These are phyloP conservation scores for Macquaria ambigua DNA, from an alignment of 2,113 vertebrate species.

Conservation along the genomic window DNA sequence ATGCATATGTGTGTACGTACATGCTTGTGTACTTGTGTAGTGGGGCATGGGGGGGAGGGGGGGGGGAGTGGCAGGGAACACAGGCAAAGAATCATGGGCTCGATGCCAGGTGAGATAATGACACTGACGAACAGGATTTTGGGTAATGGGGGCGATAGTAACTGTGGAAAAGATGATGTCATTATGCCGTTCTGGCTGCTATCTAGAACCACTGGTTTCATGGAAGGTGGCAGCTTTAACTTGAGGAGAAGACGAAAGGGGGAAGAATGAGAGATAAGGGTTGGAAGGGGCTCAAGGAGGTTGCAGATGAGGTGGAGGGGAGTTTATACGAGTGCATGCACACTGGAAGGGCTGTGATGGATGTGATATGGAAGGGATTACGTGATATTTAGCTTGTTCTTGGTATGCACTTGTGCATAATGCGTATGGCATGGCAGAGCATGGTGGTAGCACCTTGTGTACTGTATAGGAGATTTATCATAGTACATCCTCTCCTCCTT, in stretches of 20 bases:
- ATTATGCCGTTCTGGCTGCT: conserved; percentile 49
- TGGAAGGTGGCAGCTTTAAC: conserved; percentile 43
- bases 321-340: conserved; percentile 48
- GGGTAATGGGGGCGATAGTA: conserved; percentile 75
- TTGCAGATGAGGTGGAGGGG: conserved; percentile 36
- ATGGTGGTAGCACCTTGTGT: conserved; percentile 32
- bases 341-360: conserved; percentile 34
- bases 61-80: conserved; percentile 34
- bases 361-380: conserved; percentile 46
- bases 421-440: conserved; percentile 42
- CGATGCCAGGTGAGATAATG: conserved; percentile 79
- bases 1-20: not conserved
- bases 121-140: conserved; percentile 62
- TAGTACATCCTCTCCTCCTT: conserved; percentile 13
- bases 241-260: conserved; percentile 31
- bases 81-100: conserved; percentile 62
- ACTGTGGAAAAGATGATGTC: conserved; percentile 80
- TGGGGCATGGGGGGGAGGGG: conserved; percentile 15
- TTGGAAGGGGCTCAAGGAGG: conserved; percentile 33
- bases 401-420: conserved; percentile 53
- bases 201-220: conserved; percentile 43
- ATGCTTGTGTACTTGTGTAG: conserved; percentile 39
- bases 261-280: conserved; percentile 47
- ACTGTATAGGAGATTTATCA: conserved; percentile 51
- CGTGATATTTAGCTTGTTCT: conserved; percentile 48